Evolutionary conservation across 2,888 invertebrate species (phyloP).

Genomic region (Luperina testacea): DNA sequence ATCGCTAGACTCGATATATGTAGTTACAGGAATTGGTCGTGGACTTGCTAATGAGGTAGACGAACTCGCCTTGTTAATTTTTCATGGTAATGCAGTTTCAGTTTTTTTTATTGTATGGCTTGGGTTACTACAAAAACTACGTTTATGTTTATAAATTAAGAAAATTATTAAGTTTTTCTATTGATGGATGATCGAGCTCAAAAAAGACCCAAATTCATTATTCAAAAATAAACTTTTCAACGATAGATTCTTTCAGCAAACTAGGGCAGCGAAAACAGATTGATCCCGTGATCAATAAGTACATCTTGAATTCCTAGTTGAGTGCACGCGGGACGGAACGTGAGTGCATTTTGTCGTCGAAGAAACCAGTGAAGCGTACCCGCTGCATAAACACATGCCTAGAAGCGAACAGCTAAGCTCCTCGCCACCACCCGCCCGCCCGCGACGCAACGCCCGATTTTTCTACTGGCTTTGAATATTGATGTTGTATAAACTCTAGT

Average conservation of each 20-base stretch:
- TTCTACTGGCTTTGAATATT: constrained; percentile 84
- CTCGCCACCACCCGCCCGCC: constrained; percentile 32
- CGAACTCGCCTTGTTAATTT: neutral
- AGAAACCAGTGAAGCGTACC: constrained; percentile 83
- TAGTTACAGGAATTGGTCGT: neutral
- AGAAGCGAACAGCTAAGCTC: constrained; percentile 75
- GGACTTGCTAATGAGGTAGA: constrained; percentile 3
- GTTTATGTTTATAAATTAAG: neutral
- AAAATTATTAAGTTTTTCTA: neutral
- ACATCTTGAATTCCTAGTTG: constrained; percentile 80
- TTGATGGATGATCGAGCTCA: neutral
- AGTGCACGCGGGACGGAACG: constrained; percentile 80
- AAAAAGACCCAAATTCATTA: neutral
- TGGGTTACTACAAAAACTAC: neutral
- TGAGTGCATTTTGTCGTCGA: constrained; percentile 89
- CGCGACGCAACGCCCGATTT: constrained; percentile 76
- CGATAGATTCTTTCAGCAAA: constrained; percentile 57
- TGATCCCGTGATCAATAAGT: constrained; percentile 83
- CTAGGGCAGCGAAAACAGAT: constrained; percentile 68
- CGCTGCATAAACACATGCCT: constrained; percentile 82
- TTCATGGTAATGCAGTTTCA: neutral
- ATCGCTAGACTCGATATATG: neutral
- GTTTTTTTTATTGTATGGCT: neutral
- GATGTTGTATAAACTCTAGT: constrained; percentile 79
- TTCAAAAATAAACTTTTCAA: neutral